phyloP scores from a whole-genome alignment of 2,113 vertebrate species.

The Eretmochelys imbricata region DNA sequence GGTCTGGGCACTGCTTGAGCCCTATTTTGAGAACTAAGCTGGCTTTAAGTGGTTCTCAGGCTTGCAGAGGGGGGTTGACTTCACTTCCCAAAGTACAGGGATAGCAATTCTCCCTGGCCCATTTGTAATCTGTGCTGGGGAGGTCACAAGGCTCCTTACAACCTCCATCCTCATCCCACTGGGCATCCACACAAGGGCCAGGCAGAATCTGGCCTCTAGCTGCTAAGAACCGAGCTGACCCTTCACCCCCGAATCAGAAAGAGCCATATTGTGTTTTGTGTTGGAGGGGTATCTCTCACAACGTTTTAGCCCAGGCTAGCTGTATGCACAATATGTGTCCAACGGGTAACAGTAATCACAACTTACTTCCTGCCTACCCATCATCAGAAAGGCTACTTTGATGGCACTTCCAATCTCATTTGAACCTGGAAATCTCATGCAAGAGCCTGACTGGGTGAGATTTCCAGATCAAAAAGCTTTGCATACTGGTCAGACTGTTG shows the following conservation, averaged over 20 bases:
- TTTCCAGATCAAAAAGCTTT: background rate
- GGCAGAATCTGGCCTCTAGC: background rate
- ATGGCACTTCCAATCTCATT: background rate
- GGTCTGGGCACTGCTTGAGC: background rate
- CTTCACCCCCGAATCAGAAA: background rate
- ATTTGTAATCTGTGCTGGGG: background rate
- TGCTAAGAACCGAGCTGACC: fast-evolving
- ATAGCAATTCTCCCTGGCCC: fast-evolving
- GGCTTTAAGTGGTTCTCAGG: background rate
- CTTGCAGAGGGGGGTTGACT: background rate
- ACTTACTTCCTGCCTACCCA: background rate
- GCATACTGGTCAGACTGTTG: background rate
- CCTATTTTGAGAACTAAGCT: background rate
- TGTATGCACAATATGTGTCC: background rate
- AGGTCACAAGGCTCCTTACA: background rate
- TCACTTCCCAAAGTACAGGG: background rate
- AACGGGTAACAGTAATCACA: fast-evolving
- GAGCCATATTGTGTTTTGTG: background rate
- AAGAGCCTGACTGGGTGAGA: background rate
- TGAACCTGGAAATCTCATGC: background rate
- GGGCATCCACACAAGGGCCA: background rate
- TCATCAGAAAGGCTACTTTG: background rate
- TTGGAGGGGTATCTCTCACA: background rate
- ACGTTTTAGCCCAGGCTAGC: background rate
- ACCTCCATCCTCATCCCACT: background rate